Evolutionary conservation across 2,888 invertebrate genomes (phyloP), one percentile per base, ranked within the genome.

Genomic region (Spodoptera littoralis): DNA sequence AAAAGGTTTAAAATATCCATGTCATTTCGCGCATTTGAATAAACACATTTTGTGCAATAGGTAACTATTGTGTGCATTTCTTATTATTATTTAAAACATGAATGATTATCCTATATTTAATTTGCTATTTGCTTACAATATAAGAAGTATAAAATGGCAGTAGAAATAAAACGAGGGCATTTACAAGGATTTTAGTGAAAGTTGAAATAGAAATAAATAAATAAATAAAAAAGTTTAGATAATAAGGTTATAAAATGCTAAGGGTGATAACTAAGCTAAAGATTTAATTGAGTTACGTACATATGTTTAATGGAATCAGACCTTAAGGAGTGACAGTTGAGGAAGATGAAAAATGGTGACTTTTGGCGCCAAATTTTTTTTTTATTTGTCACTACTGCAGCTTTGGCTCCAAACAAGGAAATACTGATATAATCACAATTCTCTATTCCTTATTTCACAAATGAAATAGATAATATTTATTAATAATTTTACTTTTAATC

Each of bases 81-180:
- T 80, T 78, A 79, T 27, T 52, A 65, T 70, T 72, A 76, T 50
- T 71, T 62, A 69, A 18, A 78, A 77, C 67, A 76, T 55, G 70
- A 71, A 72, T 78, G 52, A 78, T 73, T 78, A 80, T 67, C 55
- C 65, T 79, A 75, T 67, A 46, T 43, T 77, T 70, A 64, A 67
- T 64, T 66, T 62, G n/a, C 62, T 73, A 76, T 71, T 68, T 49
- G 48, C 79, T 74, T 74, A 70, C 54, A 59, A 44, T 76, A 27
- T 71, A 70, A 66, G 76, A 84, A 79, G 78, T 83, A 82, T 73
- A 82, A 80, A 80, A 79, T 80, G 79, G 82, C 84, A 83, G 80
- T 84, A 74, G 49, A 79, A 81, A 79, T 71, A 55, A 81, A 80
- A 79, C 70, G 62, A 73, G 73, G 72, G 65, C 71, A 79, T 78